Conservation (phyloP, 2,888 invertebrate genomes). For the Tridacna gigas region DNA sequence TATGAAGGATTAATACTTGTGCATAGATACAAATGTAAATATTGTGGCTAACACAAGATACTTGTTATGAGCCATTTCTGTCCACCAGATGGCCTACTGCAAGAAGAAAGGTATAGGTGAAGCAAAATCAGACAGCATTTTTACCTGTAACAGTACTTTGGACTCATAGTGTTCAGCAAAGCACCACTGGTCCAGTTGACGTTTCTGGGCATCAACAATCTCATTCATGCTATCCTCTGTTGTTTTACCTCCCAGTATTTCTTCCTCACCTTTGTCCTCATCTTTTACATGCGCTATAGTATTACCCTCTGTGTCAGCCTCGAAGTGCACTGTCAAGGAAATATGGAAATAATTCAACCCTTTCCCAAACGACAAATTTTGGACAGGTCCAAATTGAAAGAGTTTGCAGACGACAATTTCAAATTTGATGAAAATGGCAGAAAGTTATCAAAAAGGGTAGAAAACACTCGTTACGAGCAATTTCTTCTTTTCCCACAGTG, state of each 20-base stretch:
- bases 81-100: no score
- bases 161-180: slow-evolving; percentile 84
- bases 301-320: slow-evolving; percentile 72
- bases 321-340: slow-evolving; percentile 78
- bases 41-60: no score
- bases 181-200: slow-evolving; percentile 84
- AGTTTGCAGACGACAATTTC: not conserved
- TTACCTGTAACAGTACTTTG: slow-evolving; percentile 82
- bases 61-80: no score
- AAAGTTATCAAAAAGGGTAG: not conserved
- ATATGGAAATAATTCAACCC: not conserved
- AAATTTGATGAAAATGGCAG: no score
- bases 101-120: no score
- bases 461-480: not conserved
- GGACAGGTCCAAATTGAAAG: not conserved
- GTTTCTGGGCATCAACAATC: slow-evolving; percentile 80
- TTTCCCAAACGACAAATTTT: not conserved
- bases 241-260: slow-evolving; percentile 70
- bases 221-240: slow-evolving; percentile 79
- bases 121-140: no score
- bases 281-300: slow-evolving; percentile 66
- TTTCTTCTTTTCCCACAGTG: not conserved
- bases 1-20: no score
- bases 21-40: no score
- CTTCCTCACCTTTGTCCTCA: slow-evolving; percentile 62